Evolutionary conservation across 2,888 invertebrate genomes (phyloP), one percentile per base, ranked within the genome.

Genomic region (Glaucopsyche alexis): DNA sequence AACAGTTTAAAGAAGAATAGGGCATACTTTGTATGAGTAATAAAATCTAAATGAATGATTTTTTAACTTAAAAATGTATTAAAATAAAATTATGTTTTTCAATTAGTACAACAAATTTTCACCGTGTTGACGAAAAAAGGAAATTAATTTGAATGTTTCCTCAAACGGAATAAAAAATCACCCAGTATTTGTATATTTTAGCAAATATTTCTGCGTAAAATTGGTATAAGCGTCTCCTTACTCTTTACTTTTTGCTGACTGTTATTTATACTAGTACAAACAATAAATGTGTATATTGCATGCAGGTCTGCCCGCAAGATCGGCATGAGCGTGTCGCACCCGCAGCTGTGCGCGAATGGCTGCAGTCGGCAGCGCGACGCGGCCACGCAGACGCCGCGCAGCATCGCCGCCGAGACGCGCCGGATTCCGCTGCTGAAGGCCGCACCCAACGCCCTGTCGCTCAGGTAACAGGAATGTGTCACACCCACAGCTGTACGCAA

Each of bases 371-470:
- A 93, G 9, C 90, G 94, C 76, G 95, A 96, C 82, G 95, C 96
- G 77, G 94, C 94, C 66, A 96, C 96, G 9, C 96, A 95, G 90
- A 96, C 95, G 2, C 95, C 95, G 2, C 94, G 94, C 71, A 95
- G 95, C 85, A 96, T 96, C 77, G 94, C 94, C 1, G 94, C 94
- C 13, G 96, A 96, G 84, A 95, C 96, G 7, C 85, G 89, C 71
- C 79, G 91, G 70, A 91, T 88, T 0, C 83, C 87, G 71, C 90
- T 91, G 0, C 74, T 93, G 75, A 91, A 93, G 76, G 86, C 87
- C 7, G 81, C 91, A 0, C 87, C 92, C 0, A 91, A 90, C 76
- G 90, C 93, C 19, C 81, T 93, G 64, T 88, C 88, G 9, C 81
- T 93, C 11, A 89, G 90, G 93, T 93, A 76, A n/a, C 29, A 3